Conservation (phyloP, 64 coral and sea anemone genomes). For the Montipora sp. region DNA sequence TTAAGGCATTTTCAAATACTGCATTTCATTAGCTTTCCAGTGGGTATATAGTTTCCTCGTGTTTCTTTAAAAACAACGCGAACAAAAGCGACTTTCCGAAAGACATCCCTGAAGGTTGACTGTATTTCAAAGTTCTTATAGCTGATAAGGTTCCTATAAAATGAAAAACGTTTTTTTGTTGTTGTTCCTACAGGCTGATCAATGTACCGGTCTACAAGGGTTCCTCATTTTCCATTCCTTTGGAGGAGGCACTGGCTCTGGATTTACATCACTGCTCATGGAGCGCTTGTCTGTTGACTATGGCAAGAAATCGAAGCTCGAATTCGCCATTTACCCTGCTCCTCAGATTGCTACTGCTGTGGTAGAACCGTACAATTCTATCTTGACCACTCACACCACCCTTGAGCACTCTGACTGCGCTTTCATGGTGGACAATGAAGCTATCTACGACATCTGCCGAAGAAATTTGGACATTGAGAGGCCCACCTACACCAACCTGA, state of each 20-base stretch:
- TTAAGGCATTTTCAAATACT: too few species aligned
- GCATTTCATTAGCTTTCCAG: too few species aligned
- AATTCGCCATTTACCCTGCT: constrained; percentile 45
- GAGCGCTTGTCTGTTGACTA: constrained; percentile 53
- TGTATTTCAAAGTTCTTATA: too few species aligned
- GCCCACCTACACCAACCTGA: constrained; percentile 47
- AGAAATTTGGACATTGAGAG: constrained; percentile 49
- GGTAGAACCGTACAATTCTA: constrained; percentile 42
- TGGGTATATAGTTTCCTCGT: too few species aligned
- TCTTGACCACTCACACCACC: constrained; percentile 44
- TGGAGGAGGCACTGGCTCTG: constrained; percentile 49
- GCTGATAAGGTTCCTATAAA: too few species aligned
- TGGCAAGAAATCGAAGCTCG: constrained; percentile 54
- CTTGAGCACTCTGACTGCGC: constrained; percentile 51
- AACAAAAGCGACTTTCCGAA: too few species aligned
- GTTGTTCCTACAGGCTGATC: constrained; percentile 14
- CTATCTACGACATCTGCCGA: constrained; percentile 53
- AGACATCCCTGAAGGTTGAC: too few species aligned
- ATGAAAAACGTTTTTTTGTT: background rate
- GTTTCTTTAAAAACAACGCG: too few species aligned
- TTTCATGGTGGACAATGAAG: constrained; percentile 50
- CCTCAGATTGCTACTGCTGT: constrained; percentile 52
- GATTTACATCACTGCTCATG: constrained; percentile 41
- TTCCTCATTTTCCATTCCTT: constrained; percentile 50
- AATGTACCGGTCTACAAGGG: constrained; percentile 40